Conservation (phyloP, 2,113 vertebrate genomes). For the Cephalopholis sonnerati region DNA sequence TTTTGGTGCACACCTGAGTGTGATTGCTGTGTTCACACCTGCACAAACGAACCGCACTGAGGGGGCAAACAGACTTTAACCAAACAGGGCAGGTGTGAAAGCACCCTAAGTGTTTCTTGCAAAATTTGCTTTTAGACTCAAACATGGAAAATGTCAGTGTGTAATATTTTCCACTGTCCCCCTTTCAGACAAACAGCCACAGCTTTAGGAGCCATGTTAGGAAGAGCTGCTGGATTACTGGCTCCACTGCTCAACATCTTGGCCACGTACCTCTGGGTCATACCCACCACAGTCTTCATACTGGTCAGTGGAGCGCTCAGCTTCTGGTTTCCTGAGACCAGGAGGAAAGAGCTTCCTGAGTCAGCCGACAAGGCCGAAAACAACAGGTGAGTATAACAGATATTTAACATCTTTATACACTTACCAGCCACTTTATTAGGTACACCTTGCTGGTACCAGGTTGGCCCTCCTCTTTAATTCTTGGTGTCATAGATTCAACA, state of each 20-base stretch:
- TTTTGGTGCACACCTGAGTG: too few relatives aligned
- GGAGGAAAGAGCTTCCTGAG: constrained; percentile 74
- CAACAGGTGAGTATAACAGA: constrained; percentile 32
- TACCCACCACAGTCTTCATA: constrained; percentile 77
- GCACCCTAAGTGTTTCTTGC: too few relatives aligned
- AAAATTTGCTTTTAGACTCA: neutral
- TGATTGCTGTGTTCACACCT: too few relatives aligned
- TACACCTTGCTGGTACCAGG: too few relatives aligned
- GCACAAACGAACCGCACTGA: too few relatives aligned
- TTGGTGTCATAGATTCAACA: too few relatives aligned
- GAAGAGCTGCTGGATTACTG: constrained; percentile 68
- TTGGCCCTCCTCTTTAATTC: too few relatives aligned
- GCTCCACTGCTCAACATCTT: constrained; percentile 81
- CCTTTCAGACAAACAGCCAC: constrained; percentile 82
- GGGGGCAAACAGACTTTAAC: too few relatives aligned
- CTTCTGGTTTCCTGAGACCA: constrained; percentile 85
- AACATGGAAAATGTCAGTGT: constrained; percentile 42
- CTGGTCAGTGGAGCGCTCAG: constrained; percentile 67
- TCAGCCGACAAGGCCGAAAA: constrained; percentile 44
- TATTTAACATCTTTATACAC: neutral
- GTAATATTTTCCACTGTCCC: neutral
- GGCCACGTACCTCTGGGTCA: constrained; percentile 46
- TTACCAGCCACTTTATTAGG: too few relatives aligned
- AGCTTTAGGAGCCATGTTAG: constrained; percentile 76
- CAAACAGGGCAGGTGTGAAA: too few relatives aligned